Evolutionary conservation across 2,888 invertebrate genomes (phyloP).

Genomic region (Prenolepis imparis): DNA sequence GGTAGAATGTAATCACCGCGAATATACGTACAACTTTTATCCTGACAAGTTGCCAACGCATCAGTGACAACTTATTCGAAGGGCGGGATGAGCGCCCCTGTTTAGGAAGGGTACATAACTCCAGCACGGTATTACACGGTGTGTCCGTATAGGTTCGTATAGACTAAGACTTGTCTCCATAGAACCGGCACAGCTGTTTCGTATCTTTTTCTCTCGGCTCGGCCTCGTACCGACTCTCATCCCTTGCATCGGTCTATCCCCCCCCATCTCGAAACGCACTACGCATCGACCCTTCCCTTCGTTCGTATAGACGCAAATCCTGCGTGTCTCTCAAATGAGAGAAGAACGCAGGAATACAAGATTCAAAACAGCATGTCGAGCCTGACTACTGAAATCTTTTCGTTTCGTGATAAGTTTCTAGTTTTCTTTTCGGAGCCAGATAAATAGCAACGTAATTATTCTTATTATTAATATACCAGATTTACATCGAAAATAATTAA

Average conservation of each 20-base stretch:
- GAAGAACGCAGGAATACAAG: conserved; percentile 51
- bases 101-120: conserved; percentile 78
- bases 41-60: not conserved
- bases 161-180: conserved; percentile 74
- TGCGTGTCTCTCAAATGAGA: conserved; percentile 52
- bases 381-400: conserved; percentile 11
- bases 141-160: conserved; percentile 65
- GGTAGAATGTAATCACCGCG: not conserved
- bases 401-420: not conserved
- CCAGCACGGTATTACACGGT: conserved; percentile 68
- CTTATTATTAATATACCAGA: not conserved
- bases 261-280: conserved; percentile 60
- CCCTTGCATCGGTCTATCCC: conserved; percentile 74
- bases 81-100: conserved; percentile 76
- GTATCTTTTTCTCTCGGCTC: conserved; percentile 74
- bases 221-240: conserved; percentile 68
- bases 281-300: conserved; percentile 67
- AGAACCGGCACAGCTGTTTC: conserved; percentile 80
- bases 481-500: not conserved
- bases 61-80: conserved; percentile 1
- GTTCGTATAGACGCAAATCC: conserved; percentile 59
- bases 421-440: not conserved
- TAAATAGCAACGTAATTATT: not conserved
- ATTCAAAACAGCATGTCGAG: conserved; percentile 21
- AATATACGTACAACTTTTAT: not conserved